Conservation (phyloP, 2,113 vertebrate species). For the Bostrychus sinensis region DNA sequence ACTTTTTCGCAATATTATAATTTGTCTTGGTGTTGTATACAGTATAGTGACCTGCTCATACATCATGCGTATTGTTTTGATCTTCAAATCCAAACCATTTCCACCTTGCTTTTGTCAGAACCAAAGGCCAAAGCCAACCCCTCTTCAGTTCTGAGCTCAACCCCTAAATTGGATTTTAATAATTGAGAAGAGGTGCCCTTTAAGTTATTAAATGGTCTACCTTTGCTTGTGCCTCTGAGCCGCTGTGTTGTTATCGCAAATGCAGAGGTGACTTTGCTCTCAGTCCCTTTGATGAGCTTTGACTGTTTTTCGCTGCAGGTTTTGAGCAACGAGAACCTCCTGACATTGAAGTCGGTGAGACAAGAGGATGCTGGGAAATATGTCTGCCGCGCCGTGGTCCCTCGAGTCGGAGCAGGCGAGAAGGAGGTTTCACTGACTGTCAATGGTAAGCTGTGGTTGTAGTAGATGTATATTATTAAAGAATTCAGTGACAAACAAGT, state of each 20-base stretch:
- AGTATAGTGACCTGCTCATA: conserved; percentile 31
- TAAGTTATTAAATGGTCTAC: conserved; percentile 64
- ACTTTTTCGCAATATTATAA: background rate
- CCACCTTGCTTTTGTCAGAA: conserved; percentile 58
- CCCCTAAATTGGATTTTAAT: conserved; percentile 84
- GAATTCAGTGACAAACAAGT: conserved; percentile 16
- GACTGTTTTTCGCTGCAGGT: conserved; percentile 79
- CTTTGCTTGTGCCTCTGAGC: conserved; percentile 4
- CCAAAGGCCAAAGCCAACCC: conserved; percentile 52
- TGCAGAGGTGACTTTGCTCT: conserved; percentile 45
- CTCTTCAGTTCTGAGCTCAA: conserved; percentile 50
- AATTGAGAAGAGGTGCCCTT: conserved; percentile 77
- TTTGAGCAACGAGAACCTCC: conserved; percentile 94
- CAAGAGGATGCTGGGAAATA: conserved; percentile 98
- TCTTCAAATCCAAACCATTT: conserved; percentile 57
- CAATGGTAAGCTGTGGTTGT: conserved; percentile 83
- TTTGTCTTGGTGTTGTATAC: background rate
- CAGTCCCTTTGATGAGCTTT: conserved; percentile 51
- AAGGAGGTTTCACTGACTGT: conserved; percentile 95
- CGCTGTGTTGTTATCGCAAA: conserved; percentile 41
- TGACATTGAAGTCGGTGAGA: conserved; percentile 91
- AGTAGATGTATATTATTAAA: conserved; percentile 15
- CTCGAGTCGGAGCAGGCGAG: conserved; percentile 92
- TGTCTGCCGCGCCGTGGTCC: conserved; percentile 93
- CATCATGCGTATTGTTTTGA: conserved; percentile 47